These are phyloP conservation scores for Tridacna gigas DNA, from an alignment of 2,888 invertebrate genomes.

Conservation along the genomic window DNA sequence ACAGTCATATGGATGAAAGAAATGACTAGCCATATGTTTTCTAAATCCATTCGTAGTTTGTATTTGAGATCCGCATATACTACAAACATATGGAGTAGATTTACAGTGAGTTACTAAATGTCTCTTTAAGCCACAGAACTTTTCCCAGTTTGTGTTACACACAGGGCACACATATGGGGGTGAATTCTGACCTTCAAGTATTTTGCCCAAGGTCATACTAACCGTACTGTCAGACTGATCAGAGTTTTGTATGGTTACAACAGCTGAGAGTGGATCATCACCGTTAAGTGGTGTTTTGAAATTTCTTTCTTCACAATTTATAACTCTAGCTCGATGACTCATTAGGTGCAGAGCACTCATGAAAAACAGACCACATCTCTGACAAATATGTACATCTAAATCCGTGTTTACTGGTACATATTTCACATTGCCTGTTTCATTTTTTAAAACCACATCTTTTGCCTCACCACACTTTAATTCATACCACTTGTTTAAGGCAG, in stretches of 20 bases:
- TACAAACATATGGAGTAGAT: conserved; percentile 21
- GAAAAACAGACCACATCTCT: conserved; percentile 42
- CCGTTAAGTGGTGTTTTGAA: neutral
- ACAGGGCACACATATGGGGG: neutral
- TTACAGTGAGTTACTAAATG: conserved; percentile 33
- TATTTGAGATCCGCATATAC: conserved; percentile 37
- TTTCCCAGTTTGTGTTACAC: neutral
- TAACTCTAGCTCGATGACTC: conserved; percentile 31
- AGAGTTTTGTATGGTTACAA: neutral
- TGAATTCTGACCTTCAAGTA: neutral
- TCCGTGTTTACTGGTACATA: neutral
- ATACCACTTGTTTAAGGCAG: neutral
- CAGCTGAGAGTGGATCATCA: neutral
- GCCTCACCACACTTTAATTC: neutral
- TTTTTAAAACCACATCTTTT: neutral
- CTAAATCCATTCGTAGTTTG: conserved; percentile 10
- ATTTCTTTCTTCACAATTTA: conserved; percentile 29
- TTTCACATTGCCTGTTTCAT: neutral
- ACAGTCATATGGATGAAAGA: conserved; percentile 42
- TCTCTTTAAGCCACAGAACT: neutral
- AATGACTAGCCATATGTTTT: conserved; percentile 41
- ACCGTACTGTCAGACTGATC: neutral
- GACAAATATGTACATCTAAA: conserved; percentile 18
- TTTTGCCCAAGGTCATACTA: neutral
- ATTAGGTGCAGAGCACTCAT: conserved; percentile 36